Percentiles rank a stretch among this genome's conserved stretches.
These are phyloP conservation scores for Tethea ocularis DNA, from an alignment of 2,888 invertebrate genomes.

Conservation along the genomic window DNA sequence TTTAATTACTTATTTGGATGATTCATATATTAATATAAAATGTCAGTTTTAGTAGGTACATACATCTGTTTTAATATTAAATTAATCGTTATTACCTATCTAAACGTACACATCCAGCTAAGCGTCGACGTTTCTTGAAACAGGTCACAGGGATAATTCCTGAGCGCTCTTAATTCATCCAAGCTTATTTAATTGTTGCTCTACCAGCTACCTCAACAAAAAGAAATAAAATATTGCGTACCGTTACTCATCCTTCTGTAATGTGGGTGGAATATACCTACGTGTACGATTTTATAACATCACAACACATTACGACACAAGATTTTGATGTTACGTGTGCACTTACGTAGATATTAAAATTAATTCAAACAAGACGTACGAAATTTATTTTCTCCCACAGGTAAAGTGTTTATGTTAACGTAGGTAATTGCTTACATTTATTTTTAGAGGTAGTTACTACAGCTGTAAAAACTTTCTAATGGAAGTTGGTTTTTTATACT, in stretches of 20 bases:
- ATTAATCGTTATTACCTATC: not conserved
- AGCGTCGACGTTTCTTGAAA: not conserved
- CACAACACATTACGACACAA: constrained; percentile 1
- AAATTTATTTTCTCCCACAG: constrained; percentile 22
- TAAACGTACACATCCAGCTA: not conserved
- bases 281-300: not conserved
- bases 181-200: constrained; percentile 1
- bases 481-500: not conserved
- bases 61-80: not conserved
- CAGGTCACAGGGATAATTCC: not conserved
- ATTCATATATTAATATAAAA: no score
- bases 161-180: not conserved
- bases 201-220: constrained; percentile 1
- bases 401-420: constrained; percentile 35
- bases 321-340: constrained; percentile 2
- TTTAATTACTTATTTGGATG: no score
- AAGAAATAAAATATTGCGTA: not conserved
- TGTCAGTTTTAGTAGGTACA: no score
- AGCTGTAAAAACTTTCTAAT: constrained; percentile 5
- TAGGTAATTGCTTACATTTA: constrained; percentile 34
- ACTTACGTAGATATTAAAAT: constrained; percentile 1
- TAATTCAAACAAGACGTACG: not conserved
- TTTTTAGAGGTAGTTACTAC: constrained; percentile 22
- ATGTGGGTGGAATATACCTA: not conserved
- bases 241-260: not conserved